Evolutionary conservation across 2,888 invertebrate species (phyloP).

Genomic region (Eristalis pertinax): DNA sequence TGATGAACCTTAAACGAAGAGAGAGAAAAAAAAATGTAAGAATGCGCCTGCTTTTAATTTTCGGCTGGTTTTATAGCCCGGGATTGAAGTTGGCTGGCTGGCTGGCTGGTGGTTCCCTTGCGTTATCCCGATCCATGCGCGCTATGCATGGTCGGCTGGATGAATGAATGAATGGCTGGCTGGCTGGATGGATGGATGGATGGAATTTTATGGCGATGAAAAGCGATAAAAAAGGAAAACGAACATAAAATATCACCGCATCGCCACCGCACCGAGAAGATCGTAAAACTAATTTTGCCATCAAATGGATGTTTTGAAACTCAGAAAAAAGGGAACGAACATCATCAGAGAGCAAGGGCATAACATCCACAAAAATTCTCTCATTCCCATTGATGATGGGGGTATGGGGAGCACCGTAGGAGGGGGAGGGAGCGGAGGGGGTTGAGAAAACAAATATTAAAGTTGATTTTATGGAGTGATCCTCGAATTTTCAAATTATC

Average conservation of each 20-base stretch:
- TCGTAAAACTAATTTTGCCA: slow-evolving; percentile 72
- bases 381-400: neutral
- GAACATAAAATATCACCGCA: slow-evolving; percentile 64
- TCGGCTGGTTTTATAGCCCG: slow-evolving; percentile 35
- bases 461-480: slow-evolving; percentile 58
- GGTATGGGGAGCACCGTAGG: neutral
- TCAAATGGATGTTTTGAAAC: slow-evolving; percentile 65
- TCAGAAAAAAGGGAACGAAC: slow-evolving; percentile 22
- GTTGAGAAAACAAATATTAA: slow-evolving; percentile 39
- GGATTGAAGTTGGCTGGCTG: slow-evolving; percentile 36
- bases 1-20: slow-evolving; percentile 9
- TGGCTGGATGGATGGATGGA: slow-evolving; percentile 16
- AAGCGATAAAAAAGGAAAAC: slow-evolving; percentile 64
- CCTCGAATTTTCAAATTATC: slow-evolving; percentile 54
- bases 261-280: slow-evolving; percentile 41
- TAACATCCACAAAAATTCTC: neutral
- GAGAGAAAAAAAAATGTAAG: slow-evolving; percentile 8
- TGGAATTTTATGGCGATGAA: slow-evolving; percentile 54
- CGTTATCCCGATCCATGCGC: slow-evolving; percentile 1
- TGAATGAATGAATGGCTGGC: neutral
- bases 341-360: slow-evolving; percentile 4
- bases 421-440: neutral
- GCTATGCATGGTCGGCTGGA: neutral
- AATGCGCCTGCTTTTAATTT: slow-evolving; percentile 58
- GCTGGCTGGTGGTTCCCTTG: neutral